Percentiles rank a stretch among this genome's conserved stretches.
Evolutionary conservation across 2,888 invertebrate species (phyloP).

Genomic region (Mechanitis messenoides): DNA sequence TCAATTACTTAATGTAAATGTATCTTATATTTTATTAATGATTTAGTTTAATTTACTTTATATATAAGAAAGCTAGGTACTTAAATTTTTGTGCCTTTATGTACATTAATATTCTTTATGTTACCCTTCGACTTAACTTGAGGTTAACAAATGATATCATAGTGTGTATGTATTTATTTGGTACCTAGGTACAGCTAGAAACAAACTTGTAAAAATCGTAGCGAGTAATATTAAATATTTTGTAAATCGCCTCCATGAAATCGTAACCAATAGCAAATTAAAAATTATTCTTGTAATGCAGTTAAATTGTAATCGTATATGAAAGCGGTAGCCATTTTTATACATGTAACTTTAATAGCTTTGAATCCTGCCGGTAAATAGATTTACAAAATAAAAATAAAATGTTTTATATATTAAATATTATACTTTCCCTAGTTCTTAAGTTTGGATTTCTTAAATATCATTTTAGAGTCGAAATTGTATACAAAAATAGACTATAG

Average conservation of each 20-base stretch:
- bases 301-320: conserved; percentile 9
- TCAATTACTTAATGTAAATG: conserved; percentile 29
- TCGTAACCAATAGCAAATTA: conserved; percentile 46
- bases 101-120: conserved; percentile 27
- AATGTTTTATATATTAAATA: conserved; percentile 12
- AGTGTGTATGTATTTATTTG: neutral
- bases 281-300: conserved; percentile 26
- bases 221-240: neutral
- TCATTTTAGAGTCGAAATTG: conserved; percentile 19
- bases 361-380: conserved; percentile 19
- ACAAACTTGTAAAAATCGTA: neutral
- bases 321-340: conserved; percentile 22
- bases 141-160: conserved; percentile 11
- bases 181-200: too few relatives aligned
- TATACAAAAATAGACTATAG: neutral
- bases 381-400: conserved; percentile 5
- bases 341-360: conserved; percentile 16
- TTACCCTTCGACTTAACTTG: conserved; percentile 24
- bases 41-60: conserved; percentile 16
- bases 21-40: conserved; percentile 25
- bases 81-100: conserved; percentile 67
- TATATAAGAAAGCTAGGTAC: conserved; percentile 42
- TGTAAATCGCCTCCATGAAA: conserved; percentile 40
- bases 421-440: conserved; percentile 10
- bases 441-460: conserved; percentile 11